Conservation (phyloP, 2,797 vertebrate species). For the Lemur catta region DNA sequence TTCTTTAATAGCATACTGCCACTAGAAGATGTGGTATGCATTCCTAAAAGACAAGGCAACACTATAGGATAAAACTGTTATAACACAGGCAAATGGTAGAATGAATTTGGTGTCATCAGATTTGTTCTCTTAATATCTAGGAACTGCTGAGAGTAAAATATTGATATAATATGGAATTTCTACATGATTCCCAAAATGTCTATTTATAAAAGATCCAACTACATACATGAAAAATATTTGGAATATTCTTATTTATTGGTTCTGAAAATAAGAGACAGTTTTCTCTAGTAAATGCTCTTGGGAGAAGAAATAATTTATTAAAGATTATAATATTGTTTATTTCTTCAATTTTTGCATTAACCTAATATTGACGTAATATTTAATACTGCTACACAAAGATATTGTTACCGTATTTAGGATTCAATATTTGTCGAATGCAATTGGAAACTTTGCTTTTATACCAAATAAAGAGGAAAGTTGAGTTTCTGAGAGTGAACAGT, state of each 20-base stretch:
- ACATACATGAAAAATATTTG: background rate
- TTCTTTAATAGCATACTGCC: background rate
- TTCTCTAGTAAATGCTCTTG: background rate
- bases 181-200: background rate
- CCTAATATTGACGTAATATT: background rate
- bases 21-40: background rate
- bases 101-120: background rate
- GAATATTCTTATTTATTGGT: background rate
- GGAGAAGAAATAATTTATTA: conserved; percentile 20
- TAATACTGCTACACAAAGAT: background rate
- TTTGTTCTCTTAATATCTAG: background rate
- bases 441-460: background rate
- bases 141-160: conserved; percentile 8
- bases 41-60: background rate
- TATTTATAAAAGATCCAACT: background rate
- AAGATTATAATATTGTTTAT: background rate
- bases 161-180: background rate
- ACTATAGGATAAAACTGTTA: background rate
- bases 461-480: background rate
- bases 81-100: background rate
- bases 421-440: background rate
- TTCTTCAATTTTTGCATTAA: background rate
- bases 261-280: conserved; percentile 10
- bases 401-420: background rate
- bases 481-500: background rate